Evolutionary conservation across 2,888 invertebrate species (phyloP).

Genomic region (Acanthoscelides obtectus): DNA sequence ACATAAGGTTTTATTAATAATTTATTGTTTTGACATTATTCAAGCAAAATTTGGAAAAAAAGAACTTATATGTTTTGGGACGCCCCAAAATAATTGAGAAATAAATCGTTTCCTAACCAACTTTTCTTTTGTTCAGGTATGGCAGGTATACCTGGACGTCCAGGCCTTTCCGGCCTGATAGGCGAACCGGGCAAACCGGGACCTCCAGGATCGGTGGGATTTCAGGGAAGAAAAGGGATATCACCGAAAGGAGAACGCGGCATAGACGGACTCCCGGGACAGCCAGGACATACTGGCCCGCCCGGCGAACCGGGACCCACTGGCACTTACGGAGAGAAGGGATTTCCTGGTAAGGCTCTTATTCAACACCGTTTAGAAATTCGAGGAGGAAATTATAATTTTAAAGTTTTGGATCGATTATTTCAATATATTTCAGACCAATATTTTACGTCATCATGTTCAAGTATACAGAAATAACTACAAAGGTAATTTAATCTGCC

Average conservation of each 20-base stretch:
- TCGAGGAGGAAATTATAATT: neutral
- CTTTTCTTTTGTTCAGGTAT: constrained; percentile 49
- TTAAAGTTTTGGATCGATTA: too few species aligned
- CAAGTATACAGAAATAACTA: too few species aligned
- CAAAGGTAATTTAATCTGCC: too few species aligned
- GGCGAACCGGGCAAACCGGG: constrained; percentile 56
- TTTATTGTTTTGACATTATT: too few species aligned
- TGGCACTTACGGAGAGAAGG: constrained; percentile 63
- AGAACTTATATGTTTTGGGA: too few species aligned
- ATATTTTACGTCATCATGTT: too few species aligned
- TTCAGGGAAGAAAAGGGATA: constrained; percentile 51
- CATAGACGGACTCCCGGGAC: constrained; percentile 67
- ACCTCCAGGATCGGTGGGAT: constrained; percentile 59
- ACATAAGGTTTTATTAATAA: too few species aligned
- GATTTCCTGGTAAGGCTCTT: constrained; percentile 53
- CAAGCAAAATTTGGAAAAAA: too few species aligned
- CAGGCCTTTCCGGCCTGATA: constrained; percentile 61
- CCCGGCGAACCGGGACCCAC: constrained; percentile 57
- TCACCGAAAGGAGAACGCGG: constrained; percentile 79
- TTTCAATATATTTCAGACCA: too few species aligned
- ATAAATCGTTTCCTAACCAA: too few species aligned
- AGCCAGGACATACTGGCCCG: constrained; percentile 59
- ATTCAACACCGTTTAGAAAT: neutral
- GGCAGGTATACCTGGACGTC: constrained; percentile 63
- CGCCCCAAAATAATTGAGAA: too few species aligned